Base-by-base conservation (phyloP, 2,888 invertebrate genomes). In the Platypus cylindrus region DNA sequence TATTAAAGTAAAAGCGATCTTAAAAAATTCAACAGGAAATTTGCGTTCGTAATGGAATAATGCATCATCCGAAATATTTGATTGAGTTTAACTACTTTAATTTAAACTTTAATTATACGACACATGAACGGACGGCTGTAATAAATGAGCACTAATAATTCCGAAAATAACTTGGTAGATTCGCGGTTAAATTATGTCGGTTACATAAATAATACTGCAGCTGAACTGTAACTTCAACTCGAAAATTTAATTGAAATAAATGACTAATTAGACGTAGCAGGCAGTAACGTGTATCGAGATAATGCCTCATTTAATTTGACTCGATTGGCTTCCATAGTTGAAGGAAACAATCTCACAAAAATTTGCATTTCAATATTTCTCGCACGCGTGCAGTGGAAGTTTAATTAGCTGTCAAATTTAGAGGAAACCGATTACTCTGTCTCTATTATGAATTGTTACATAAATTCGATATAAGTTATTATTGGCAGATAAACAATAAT, bases 231-330 rank as follows among this genome's bases (percentile, higher is more conserved):
- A 29, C 25, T 37, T 37, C 33, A 32, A 37, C 37, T 37, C 30
- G 11, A 30, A 33, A 33, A n/a, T 26, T 17, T 33, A 37, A 37
- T 33, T 37, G 33, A 37, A 37, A 37, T 30, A 37, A 37, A 37
- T 37, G 32, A 33, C 33, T 30, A 33, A 37, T 37, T 37, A 37
- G 30, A 30, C 32, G 11, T 29, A 32, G 33, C 25, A 30, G 29
- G 33, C 25, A 23, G 30, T 25, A 33, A 33, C 29, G 25, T 33
- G 28, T 32, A 32, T 24, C 23, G 32, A 28, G 29, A 18, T 37
- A 33, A 33, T 22, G 30, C 22, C 23, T 17, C 28, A 33, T 32
- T 37, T 28, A 33, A 37, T 25, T 30, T 33, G 25, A 37, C 30
- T 32, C 17, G 29, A 28, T 37, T 37, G 30, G n/a, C n/a, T n/a